Percentiles rank a stretch among this genome's conserved stretches.
phyloP scores from a whole-genome alignment of 2,113 vertebrate genomes.

The Chroicocephalus ridibundus region DNA sequence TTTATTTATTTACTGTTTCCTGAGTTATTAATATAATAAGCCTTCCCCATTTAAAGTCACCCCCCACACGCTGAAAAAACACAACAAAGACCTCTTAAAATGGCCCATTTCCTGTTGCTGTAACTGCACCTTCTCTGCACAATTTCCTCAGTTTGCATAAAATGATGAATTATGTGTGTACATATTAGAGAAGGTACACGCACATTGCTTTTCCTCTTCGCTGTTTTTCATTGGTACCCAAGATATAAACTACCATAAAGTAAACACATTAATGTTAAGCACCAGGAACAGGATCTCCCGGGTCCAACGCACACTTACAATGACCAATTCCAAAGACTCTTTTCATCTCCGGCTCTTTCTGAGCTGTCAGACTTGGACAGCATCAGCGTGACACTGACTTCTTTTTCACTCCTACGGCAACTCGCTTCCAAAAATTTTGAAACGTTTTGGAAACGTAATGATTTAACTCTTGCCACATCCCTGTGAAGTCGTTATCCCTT shows the following conservation, averaged over 20 bases:
- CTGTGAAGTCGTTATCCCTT: background rate
- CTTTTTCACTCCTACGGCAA: background rate
- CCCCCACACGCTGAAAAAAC: background rate
- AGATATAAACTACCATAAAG: background rate
- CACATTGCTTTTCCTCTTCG: background rate
- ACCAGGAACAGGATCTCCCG: background rate
- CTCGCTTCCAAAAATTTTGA: background rate
- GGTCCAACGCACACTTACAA: background rate
- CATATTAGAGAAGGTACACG: rapidly evolving
- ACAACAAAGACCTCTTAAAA: slow-evolving; percentile 33
- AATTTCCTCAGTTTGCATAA: background rate
- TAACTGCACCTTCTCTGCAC: background rate
- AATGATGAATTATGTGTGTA: slow-evolving; percentile 23
- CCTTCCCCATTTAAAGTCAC: background rate
- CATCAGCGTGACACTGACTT: background rate
- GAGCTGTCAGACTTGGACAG: background rate
- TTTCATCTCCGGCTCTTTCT: background rate
- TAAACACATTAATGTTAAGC: background rate
- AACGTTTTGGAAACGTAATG: background rate
- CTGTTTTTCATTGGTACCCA: background rate
- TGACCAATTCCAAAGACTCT: background rate
- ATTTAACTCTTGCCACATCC: background rate
- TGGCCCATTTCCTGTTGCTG: slow-evolving; percentile 23
- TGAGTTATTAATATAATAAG: slow-evolving; percentile 23
- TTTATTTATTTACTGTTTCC: slow-evolving; percentile 42